Evolutionary conservation across 2,113 vertebrate species (phyloP).

Genomic region (Coturnix japonica): DNA sequence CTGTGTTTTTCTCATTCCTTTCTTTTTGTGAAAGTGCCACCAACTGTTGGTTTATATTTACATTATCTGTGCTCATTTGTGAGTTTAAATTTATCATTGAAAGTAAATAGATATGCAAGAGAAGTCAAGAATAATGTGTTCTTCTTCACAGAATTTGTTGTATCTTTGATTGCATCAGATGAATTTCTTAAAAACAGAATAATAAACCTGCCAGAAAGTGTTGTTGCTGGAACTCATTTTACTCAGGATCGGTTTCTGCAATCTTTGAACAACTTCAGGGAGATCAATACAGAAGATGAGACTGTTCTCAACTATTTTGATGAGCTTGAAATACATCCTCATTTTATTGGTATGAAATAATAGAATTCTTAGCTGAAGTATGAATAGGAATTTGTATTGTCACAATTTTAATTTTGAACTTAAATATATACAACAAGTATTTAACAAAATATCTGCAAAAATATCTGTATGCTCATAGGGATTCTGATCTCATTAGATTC

Average conservation of each 20-base stretch:
- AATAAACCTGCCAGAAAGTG: conserved; percentile 85
- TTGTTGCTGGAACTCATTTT: conserved; percentile 82
- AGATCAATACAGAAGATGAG: conserved; percentile 78
- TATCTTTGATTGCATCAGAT: conserved; percentile 86
- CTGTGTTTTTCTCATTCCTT: neutral
- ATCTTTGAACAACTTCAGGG: conserved; percentile 78
- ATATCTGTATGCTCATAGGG: neutral
- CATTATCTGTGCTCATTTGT: neutral
- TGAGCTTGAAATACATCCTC: conserved; percentile 82
- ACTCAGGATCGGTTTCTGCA: conserved; percentile 81
- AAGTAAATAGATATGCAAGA: neutral
- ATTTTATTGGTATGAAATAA: conserved; percentile 82
- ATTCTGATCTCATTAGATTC: neutral
- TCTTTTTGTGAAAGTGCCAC: neutral
- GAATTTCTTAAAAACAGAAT: conserved; percentile 87
- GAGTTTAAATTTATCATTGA: neutral
- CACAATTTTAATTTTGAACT: neutral
- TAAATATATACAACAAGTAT: neutral
- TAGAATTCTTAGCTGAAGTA: neutral
- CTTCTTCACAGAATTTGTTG: conserved; percentile 82
- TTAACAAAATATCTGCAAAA: neutral
- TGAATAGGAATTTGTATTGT: neutral
- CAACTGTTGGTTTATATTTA: neutral
- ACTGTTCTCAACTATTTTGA: conserved; percentile 88
- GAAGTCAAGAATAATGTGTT: neutral